Evolutionary conservation across 2,113 vertebrate species (phyloP).

Genomic region (Hippoglossus stenolepis): DNA sequence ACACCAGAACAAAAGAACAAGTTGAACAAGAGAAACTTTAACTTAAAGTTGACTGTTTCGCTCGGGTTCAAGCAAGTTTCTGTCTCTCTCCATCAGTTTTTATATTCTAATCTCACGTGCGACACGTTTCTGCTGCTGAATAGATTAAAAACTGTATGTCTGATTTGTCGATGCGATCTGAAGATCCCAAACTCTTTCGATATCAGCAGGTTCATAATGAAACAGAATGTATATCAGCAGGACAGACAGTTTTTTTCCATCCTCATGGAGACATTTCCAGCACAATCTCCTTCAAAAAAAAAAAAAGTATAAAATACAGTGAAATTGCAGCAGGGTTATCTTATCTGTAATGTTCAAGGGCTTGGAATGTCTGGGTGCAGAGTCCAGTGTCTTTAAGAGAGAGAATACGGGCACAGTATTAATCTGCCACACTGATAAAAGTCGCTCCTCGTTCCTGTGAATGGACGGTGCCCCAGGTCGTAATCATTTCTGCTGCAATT

Average conservation of each 20-base stretch:
- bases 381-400: conserved; percentile 70
- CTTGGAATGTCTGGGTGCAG: conserved; percentile 69
- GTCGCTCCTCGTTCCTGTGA: conserved; percentile 24
- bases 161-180: neutral
- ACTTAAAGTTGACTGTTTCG: neutral
- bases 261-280: neutral
- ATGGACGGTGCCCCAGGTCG: conserved; percentile 35
- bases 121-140: neutral
- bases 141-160: neutral
- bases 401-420: conserved; percentile 55
- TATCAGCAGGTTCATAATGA: conserved; percentile 21
- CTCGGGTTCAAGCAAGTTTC: neutral
- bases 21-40: neutral
- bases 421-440: conserved; percentile 67
- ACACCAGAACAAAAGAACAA: neutral
- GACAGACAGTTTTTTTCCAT: neutral
- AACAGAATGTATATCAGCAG: conserved; percentile 1
- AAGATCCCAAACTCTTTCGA: neutral
- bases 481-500: conserved; percentile 60
- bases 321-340: conserved; percentile 60
- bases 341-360: conserved; percentile 74
- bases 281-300: neutral
- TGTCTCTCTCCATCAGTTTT: neutral
- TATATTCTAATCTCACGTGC: neutral
- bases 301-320: neutral